Base-by-base conservation (phyloP, 2,797 vertebrate species). In the Cryptoprocta ferox region DNA sequence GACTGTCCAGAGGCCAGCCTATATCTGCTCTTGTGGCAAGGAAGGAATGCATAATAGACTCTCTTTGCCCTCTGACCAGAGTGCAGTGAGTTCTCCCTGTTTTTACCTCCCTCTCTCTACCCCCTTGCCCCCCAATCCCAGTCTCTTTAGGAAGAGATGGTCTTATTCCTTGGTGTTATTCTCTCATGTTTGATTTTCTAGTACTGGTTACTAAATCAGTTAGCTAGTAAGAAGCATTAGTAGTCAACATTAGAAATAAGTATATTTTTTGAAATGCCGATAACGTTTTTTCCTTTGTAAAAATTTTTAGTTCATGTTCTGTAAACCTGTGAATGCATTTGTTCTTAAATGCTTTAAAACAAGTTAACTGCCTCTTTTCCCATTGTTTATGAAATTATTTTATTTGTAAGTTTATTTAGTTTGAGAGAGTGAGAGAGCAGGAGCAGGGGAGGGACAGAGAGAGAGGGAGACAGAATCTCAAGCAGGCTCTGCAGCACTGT, bases 11-110 rank as follows among this genome's bases (percentile, higher is more conserved):
- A 97, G 94, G 95, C 89, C 89, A 92, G 2, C 30, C 1, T 95
- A 70, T 95, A 63, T 94, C 89, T 30, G 4, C 59, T 82, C 90
- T 97, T 89, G 56, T 93, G 86, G 94, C 71, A 50, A 63, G 93
- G 81, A 95, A 97, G 84, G 80, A 93, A 50, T 92, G 78, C 81
- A 71, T 96, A 95, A 98, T 97, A 94, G 92, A 82, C 81, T 94
- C 32, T 95, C 9, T 21, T 92, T 95, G 71, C 83, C 68, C 73
- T 95, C 63, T 97, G 80, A 42, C 70, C 76, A n/a, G 89, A 78
- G 56, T 91, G 18, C 32, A 78, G 18, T 42, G 76, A 91, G 92
- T 73, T 42, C 30, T 82, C 48, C 59, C 28, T 71, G 39, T 48
- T 71, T 76, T 90, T 66, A 78, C 56, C 5, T 71, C 35, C n/a